Base-by-base conservation (phyloP, 2,797 vertebrate species). In the Artibeus lituratus region DNA sequence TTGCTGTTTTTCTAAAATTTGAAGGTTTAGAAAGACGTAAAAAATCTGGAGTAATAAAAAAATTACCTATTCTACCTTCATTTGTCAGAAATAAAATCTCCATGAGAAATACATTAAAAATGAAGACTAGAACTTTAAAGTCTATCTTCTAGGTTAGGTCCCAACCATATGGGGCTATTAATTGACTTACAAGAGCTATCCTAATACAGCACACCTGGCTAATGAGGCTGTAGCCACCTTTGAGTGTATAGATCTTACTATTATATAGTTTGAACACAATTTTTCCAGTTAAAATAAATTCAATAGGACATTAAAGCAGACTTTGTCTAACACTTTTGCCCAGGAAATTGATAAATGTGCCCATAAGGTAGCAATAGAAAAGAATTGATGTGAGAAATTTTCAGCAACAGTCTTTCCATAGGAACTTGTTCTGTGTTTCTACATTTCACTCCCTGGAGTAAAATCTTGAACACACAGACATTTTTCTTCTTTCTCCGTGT, bases 61-160 rank as follows among this genome's bases (percentile, higher is more conserved):
- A 83, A 62, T 29, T 51, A 49, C 18, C 92, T 93, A 42, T 29
- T 76, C 69, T 95, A 2, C 81, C 65, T 93, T 90, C 22, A 42
- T 72, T 95, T 91, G 86, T 95, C 19, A 76, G 82, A 88, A 97
- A 81, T 32, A 87, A 95, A 81, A 74, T 87, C 55, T 77, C 88
- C 87, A 69, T 92, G 39, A 83, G 62, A 89, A 67, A 18, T 59
- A 47, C 24, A 15, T 92, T 94, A 87, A 83, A 83, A 94, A 53
- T 74, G 47, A 93, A 47, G 32, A 73, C 57, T 80, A 19, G 24
- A 86, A 85, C 78, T 81, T 73, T 65, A 44, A 69, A 94, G 35
- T 18, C 39, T 35, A 51, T 85, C 39, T 93, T 97, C 87, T 2
- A 59, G 47, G 18, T 80, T 35, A 42, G 39, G 26, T 65, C 55